Evolutionary conservation across 2,888 invertebrate species (phyloP).

Genomic region (Drosophila mulleri): DNA sequence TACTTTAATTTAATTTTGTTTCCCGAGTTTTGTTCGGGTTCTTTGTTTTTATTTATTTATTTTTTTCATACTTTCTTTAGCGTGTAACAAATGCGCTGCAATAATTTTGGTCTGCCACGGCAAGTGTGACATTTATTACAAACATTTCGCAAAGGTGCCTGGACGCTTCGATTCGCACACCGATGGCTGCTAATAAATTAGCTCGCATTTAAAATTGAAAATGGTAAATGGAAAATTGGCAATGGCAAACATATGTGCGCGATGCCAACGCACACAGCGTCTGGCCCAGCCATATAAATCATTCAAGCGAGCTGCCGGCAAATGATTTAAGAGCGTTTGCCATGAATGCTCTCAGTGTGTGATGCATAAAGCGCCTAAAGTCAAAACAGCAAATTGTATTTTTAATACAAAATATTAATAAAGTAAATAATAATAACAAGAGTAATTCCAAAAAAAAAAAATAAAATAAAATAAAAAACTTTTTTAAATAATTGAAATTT

Average conservation of each 20-base stretch:
- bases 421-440: background rate
- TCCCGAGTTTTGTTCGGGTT: conserved; percentile 6
- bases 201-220: conserved; percentile 69
- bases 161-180: conserved; percentile 37
- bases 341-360: conserved; percentile 34
- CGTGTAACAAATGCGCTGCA: conserved; percentile 73
- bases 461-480: too few species aligned
- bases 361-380: background rate
- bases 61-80: conserved; percentile 29
- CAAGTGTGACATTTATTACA: conserved; percentile 76
- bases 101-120: conserved; percentile 67
- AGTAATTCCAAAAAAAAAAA: too few species aligned
- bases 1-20: conserved; percentile 18
- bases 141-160: conserved; percentile 67
- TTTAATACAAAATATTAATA: background rate
- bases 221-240: conserved; percentile 67
- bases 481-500: too few species aligned
- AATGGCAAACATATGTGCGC: conserved; percentile 53
- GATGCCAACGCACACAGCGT: conserved; percentile 14
- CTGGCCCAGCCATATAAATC: conserved; percentile 56
- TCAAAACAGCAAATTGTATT: background rate
- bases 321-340: conserved; percentile 37
- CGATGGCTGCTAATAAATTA: conserved; percentile 68
- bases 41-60: conserved; percentile 2
- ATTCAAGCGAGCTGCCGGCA: conserved; percentile 30